Evolutionary conservation across 2,113 vertebrate genomes (phyloP).

Genomic region (Callionymus lyra): DNA sequence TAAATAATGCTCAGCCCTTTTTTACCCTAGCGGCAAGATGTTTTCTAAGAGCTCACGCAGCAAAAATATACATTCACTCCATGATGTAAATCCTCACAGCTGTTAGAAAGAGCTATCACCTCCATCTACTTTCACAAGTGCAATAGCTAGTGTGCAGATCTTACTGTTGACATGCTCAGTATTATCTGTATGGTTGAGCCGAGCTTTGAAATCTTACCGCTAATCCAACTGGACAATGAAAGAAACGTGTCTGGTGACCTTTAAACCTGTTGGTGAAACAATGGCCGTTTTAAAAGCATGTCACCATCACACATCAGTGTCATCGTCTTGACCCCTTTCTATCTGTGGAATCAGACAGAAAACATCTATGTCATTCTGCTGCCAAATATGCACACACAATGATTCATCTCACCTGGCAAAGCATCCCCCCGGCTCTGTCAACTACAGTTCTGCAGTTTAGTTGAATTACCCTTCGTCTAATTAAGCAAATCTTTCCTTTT

Average conservation of each 20-base stretch:
- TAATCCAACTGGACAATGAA: conserved; percentile 9
- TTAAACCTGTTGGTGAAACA: conserved; percentile 10
- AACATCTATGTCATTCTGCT: background rate
- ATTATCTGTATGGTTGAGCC: too few species aligned
- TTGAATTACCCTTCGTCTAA: too few species aligned
- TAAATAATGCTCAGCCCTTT: conserved; percentile 30
- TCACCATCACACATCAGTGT: conserved; percentile 7
- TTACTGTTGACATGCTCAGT: background rate
- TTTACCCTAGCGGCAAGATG: conserved; percentile 7
- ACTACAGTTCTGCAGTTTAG: too few species aligned
- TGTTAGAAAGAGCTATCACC: conserved; percentile 21
- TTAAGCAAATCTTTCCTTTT: too few species aligned
- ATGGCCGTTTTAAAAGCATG: background rate
- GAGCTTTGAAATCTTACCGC: conserved; percentile 9
- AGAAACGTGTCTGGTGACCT: conserved; percentile 24
- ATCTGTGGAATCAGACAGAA: background rate
- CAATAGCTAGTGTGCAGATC: background rate
- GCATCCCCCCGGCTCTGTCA: too few species aligned
- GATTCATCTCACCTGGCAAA: too few species aligned
- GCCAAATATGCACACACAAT: background rate
- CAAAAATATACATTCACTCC: conserved; percentile 16
- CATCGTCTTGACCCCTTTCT: conserved; percentile 2
- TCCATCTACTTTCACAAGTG: conserved; percentile 9
- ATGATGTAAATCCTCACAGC: conserved; percentile 27
- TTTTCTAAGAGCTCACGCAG: conserved; percentile 31